Conservation (phyloP, 2,888 invertebrate genomes). For the Agrochola lota region DNA sequence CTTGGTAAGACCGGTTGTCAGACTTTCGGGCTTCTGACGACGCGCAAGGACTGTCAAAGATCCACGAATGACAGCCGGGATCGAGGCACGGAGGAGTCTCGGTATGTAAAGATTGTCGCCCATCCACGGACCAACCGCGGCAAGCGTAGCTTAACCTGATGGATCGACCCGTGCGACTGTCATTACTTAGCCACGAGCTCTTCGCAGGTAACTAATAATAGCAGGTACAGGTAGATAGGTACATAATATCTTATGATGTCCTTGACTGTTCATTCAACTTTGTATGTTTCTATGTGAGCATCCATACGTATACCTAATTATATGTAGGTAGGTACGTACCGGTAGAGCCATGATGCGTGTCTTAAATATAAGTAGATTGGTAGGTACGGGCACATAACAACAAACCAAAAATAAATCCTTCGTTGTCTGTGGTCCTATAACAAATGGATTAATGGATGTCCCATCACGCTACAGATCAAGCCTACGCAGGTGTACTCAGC, state of each 20-base stretch:
- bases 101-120: too few species aligned
- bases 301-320: background rate
- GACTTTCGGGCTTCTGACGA: too few species aligned
- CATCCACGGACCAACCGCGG: too few species aligned
- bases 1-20: too few species aligned
- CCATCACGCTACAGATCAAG: constrained; percentile 29
- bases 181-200: too few species aligned
- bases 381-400: constrained; percentile 6
- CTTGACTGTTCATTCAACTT: constrained; percentile 55
- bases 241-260: constrained; percentile 17
- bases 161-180: too few species aligned
- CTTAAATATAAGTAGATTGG: background rate
- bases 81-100: too few species aligned
- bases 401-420: constrained; percentile 45
- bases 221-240: background rate
- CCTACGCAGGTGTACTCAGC: constrained; percentile 49
- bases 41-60: too few species aligned
- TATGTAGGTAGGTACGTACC: background rate
- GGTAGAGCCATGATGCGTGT: constrained; percentile 36
- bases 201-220: constrained; percentile 11
- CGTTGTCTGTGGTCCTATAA: constrained; percentile 29
- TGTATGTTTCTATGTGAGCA: constrained; percentile 15
- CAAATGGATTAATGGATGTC: constrained; percentile 26
- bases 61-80: too few species aligned
- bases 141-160: too few species aligned